A percentile compares a stretch with the other conserved stretches of the same genome.
These are phyloP conservation scores for Podarcis muralis DNA, from an alignment of 2,113 vertebrate species.

Conservation along the genomic window DNA sequence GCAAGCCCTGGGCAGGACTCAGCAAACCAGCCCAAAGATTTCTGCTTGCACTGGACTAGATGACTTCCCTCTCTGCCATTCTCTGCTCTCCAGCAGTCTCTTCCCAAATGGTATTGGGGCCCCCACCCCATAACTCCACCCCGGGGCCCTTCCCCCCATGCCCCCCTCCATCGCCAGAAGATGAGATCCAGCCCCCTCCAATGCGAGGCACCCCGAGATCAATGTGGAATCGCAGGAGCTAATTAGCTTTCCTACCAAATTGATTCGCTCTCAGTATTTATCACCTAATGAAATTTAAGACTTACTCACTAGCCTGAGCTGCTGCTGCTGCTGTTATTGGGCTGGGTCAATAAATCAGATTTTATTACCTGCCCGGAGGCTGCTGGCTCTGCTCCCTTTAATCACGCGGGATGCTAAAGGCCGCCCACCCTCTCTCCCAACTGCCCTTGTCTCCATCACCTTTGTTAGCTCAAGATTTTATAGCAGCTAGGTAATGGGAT, in stretches of 20 bases:
- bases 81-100: too few species aligned
- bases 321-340: constrained; percentile 55
- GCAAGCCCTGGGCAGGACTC: too few species aligned
- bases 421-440: constrained; percentile 39
- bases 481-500: constrained; percentile 34
- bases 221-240: constrained; percentile 51
- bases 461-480: constrained; percentile 52
- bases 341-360: constrained; percentile 73
- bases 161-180: accelerated
- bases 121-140: background rate
- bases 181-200: background rate
- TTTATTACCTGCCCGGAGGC: constrained; percentile 66
- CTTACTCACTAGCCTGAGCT: constrained; percentile 63
- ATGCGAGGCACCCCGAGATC: background rate
- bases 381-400: constrained; percentile 59
- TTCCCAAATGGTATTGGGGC: too few species aligned
- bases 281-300: constrained; percentile 77
- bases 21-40: too few species aligned
- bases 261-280: constrained; percentile 75
- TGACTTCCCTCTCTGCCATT: too few species aligned
- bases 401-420: constrained; percentile 58
- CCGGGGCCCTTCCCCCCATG: accelerated
- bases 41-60: too few species aligned
- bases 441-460: constrained; percentile 39
- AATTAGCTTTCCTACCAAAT: constrained; percentile 79